Percentiles rank a stretch among this genome's conserved stretches.
Conservation (phyloP, 2,113 vertebrate species). For the Cephalopterus ornatus region DNA sequence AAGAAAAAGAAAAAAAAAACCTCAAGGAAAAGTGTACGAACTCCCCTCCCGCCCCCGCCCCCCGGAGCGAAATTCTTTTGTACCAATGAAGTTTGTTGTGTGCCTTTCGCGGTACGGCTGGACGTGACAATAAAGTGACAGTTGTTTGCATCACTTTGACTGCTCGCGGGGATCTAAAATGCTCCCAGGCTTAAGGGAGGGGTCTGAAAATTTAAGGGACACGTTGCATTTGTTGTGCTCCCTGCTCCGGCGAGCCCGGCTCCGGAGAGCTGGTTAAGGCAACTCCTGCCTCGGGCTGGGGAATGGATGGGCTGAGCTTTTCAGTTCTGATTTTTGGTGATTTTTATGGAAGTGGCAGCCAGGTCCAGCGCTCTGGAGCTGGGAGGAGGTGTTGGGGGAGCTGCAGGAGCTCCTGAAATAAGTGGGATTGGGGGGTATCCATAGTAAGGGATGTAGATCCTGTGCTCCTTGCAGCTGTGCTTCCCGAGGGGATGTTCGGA, state of each 20-base stretch:
- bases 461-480: not conserved
- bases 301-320: not conserved
- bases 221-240: accelerated
- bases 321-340: not conserved
- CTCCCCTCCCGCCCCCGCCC: not conserved
- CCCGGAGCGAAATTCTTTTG: constrained; percentile 62
- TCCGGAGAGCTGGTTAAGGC: not conserved
- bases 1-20: not conserved
- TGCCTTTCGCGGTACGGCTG: constrained; percentile 81
- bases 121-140: constrained; percentile 83
- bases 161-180: not conserved
- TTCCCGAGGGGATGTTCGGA: not conserved
- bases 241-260: accelerated
- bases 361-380: accelerated
- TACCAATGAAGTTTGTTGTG: constrained; percentile 76
- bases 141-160: constrained; percentile 68
- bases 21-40: not conserved
- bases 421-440: accelerated
- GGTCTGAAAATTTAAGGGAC: not conserved
- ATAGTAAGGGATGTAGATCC: accelerated
- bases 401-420: not conserved
- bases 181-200: not conserved
- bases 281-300: not conserved
- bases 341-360: not conserved
- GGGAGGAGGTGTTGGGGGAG: accelerated